Conservation (phyloP, 2,797 vertebrate genomes). For the Dromococcyx pavoninus region DNA sequence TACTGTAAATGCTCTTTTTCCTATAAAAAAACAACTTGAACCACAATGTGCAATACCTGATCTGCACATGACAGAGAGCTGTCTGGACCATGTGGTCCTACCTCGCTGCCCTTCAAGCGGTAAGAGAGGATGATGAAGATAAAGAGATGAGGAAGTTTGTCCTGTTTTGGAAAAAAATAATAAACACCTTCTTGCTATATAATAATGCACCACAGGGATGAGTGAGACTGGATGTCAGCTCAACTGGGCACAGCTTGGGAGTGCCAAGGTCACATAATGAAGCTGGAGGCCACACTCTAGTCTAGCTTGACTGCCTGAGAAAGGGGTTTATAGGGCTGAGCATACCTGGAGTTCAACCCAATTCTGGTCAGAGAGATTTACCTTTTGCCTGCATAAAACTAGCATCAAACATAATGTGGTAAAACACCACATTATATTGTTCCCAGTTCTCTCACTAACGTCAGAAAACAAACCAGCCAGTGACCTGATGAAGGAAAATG, state of each 20-base stretch:
- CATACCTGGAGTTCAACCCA: background rate
- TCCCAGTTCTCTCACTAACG: background rate
- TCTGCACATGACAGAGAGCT: background rate
- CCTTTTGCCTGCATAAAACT: background rate
- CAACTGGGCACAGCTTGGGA: background rate
- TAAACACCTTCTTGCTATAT: background rate
- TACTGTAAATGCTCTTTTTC: background rate
- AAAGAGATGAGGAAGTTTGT: background rate
- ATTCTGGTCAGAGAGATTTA: background rate
- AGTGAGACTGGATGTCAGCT: background rate
- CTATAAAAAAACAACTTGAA: background rate
- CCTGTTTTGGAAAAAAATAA: background rate
- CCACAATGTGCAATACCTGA: rapidly evolving
- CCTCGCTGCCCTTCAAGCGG: rapidly evolving
- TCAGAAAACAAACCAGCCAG: background rate
- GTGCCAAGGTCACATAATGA: rapidly evolving
- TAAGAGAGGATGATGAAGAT: background rate
- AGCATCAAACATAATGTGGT: background rate
- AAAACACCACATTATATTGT: background rate
- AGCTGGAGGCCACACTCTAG: background rate
- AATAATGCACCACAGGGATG: background rate
- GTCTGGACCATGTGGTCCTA: rapidly evolving
- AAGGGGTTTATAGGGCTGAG: background rate
- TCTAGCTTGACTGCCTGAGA: background rate
- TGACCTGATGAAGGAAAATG: background rate